Conservation (phyloP, 2,888 invertebrate genomes). For the Scotopteryx bipunctaria region DNA sequence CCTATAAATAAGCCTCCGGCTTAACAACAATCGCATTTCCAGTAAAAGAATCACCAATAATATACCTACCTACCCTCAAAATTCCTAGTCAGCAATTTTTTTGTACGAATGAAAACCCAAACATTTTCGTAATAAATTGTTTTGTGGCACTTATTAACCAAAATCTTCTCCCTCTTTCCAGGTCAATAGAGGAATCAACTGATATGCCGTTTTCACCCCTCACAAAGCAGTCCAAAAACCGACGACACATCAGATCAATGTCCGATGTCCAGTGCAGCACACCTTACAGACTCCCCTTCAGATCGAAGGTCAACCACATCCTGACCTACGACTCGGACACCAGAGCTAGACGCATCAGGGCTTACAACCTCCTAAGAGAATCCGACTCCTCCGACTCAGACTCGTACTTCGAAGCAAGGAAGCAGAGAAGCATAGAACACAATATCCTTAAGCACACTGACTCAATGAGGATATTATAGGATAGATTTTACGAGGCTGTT, state of each 20-base stretch:
- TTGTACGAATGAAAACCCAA: no score
- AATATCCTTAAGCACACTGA: conserved; percentile 74
- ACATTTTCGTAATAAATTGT: no score
- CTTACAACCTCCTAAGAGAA: conserved; percentile 55
- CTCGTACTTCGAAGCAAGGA: conserved; percentile 59
- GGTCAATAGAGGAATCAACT: conserved; percentile 64
- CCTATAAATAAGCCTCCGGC: no score
- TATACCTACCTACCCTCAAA: no score
- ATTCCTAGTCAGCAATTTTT: no score
- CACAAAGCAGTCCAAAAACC: conserved; percentile 67
- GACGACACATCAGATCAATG: conserved; percentile 77
- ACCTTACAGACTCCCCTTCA: conserved; percentile 66
- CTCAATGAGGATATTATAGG: conserved; percentile 75
- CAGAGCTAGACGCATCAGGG: conserved; percentile 58
- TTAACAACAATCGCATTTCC: no score
- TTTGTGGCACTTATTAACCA: neutral
- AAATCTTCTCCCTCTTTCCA: conserved; percentile 57
- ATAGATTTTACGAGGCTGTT: conserved; percentile 58
- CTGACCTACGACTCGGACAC: conserved; percentile 75
- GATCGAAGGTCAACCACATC: conserved; percentile 61
- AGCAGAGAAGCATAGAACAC: conserved; percentile 60
- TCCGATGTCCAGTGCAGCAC: conserved; percentile 78
- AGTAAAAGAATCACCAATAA: no score
- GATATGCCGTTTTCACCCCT: conserved; percentile 62
- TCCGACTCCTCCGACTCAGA: conserved; percentile 74